These are phyloP conservation scores for Todus mexicanus DNA, from an alignment of 2,797 vertebrate genomes.

Conservation along the genomic window DNA sequence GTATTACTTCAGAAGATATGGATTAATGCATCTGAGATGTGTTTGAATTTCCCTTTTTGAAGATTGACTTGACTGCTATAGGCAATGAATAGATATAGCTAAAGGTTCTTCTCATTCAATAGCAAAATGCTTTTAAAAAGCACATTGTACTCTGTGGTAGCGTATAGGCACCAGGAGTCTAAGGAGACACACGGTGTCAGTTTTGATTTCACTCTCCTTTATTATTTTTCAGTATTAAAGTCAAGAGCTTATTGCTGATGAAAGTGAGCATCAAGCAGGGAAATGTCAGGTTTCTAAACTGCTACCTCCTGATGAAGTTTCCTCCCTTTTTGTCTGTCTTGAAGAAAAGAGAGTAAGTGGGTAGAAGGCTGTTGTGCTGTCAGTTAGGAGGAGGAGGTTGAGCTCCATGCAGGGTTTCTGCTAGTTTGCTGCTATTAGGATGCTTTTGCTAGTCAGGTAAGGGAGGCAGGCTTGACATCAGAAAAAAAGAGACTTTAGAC, in stretches of 20 bases:
- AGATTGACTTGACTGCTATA: background rate
- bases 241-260: constrained; percentile 11
- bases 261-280: constrained; percentile 31
- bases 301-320: background rate
- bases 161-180: background rate
- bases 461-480: background rate
- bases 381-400: background rate
- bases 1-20: background rate
- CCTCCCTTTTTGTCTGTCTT: constrained; percentile 31
- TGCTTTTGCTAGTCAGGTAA: background rate
- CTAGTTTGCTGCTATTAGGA: constrained; percentile 12
- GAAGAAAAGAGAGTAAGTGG: background rate
- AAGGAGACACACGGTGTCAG: background rate
- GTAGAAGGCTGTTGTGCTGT: constrained; percentile 26
- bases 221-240: constrained; percentile 20
- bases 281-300: constrained; percentile 49
- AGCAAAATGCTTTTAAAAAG: background rate
- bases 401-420: background rate
- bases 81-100: background rate
- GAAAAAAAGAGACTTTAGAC: background rate
- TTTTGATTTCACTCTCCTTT: background rate
- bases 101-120: background rate
- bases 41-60: background rate
- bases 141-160: background rate
- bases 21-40: background rate